Evolutionary conservation across 2,888 invertebrate genomes (phyloP).

Genomic region (Hanleya hanleyi): DNA sequence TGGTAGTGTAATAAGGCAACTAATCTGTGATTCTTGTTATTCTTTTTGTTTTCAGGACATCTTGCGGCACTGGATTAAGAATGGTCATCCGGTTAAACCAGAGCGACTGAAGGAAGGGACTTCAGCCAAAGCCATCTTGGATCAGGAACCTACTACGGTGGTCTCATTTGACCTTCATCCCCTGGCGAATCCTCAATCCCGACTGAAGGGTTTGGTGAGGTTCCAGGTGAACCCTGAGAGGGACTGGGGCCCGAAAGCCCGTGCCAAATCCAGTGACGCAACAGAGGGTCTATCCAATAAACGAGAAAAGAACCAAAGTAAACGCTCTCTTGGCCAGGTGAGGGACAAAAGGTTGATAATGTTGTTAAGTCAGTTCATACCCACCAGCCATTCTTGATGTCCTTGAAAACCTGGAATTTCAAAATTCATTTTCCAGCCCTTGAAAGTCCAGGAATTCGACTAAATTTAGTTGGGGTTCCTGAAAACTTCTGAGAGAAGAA

Average conservation of each 20-base stretch:
- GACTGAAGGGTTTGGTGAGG: constrained; percentile 82
- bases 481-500: no score
- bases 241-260: constrained; percentile 93
- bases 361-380: no score
- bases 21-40: no score
- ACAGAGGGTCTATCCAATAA: constrained; percentile 5
- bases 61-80: constrained; percentile 83
- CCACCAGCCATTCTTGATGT: no score
- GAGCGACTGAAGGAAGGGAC: constrained; percentile 57
- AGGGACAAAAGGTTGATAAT: no score
- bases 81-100: constrained; percentile 59
- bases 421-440: no score
- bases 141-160: constrained; percentile 52
- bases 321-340: not conserved
- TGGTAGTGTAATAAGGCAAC: no score
- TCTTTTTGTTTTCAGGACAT: constrained; percentile 77
- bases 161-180: constrained; percentile 75
- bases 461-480: no score
- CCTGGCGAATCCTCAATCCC: constrained; percentile 87
- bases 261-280: constrained; percentile 74
- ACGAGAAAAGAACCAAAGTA: not conserved
- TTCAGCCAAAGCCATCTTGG: constrained; percentile 60
- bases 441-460: no score
- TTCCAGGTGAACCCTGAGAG: constrained; percentile 87
- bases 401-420: no score